Percentiles rank a stretch among this genome's conserved stretches.
phyloP scores from a whole-genome alignment of 2,888 invertebrate species.

The Lasioglossum leucozonium region DNA sequence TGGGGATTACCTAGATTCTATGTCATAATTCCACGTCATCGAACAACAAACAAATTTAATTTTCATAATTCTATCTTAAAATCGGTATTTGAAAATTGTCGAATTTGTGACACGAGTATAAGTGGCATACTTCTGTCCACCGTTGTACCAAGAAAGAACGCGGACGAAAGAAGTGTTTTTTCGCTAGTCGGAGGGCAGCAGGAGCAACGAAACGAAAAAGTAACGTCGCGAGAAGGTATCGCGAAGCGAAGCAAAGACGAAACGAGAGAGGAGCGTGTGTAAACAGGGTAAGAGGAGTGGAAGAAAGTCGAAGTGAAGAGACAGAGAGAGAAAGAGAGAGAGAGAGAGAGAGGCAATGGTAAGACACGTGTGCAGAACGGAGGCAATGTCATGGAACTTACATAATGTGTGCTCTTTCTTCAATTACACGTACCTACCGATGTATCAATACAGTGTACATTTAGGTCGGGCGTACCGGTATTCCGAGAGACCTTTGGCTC shows the following conservation, averaged over 20 bases:
- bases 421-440: conserved; percentile 61
- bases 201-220: neutral
- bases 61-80: neutral
- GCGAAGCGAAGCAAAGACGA: too few relatives aligned
- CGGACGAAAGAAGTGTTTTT: too few relatives aligned
- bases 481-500: conserved; percentile 47
- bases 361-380: conserved; percentile 63
- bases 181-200: too few relatives aligned
- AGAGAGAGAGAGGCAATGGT: conserved; percentile 23
- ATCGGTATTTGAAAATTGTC: too few relatives aligned
- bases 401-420: conserved; percentile 71
- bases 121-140: too few relatives aligned
- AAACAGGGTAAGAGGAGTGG: neutral
- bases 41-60: neutral
- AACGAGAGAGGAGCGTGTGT: conserved; percentile 10
- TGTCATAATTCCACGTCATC: too few relatives aligned
- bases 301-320: conserved; percentile 22
- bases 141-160: too few relatives aligned
- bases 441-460: conserved; percentile 42
- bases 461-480: conserved; percentile 48
- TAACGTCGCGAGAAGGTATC: neutral
- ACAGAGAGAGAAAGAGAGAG: neutral
- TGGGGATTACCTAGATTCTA: neutral
- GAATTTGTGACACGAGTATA: too few relatives aligned
- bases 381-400: conserved; percentile 80